phyloP scores from a whole-genome alignment of 2,797 vertebrate genomes.

The Silurus aristotelis region DNA sequence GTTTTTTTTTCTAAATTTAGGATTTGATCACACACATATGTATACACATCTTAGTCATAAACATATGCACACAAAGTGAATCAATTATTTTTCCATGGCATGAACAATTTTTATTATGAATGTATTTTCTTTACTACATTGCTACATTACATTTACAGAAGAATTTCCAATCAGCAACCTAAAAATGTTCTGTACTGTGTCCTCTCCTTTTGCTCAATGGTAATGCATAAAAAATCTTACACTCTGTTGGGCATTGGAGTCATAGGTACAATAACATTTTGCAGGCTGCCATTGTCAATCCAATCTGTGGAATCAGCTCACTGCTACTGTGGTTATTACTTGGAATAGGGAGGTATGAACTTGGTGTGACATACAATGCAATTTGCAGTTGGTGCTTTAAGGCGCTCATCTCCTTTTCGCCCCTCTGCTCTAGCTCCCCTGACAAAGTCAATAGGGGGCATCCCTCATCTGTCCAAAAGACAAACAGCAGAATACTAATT shows the following conservation, averaged over 20 bases:
- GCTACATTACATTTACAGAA: constrained; percentile 35
- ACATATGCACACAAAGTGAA: not conserved
- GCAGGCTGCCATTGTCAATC: constrained; percentile 81
- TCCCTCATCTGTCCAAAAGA: constrained; percentile 98
- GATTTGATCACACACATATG: too few relatives aligned
- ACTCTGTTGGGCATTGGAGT: constrained; percentile 84
- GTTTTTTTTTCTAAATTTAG: not conserved
- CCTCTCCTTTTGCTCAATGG: constrained; percentile 84
- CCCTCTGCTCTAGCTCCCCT: constrained; percentile 83
- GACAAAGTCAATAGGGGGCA: constrained; percentile 99
- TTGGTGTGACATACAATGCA: constrained; percentile 88
- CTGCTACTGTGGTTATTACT: constrained; percentile 85
- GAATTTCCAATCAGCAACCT: constrained; percentile 68
- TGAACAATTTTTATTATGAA: not conserved
- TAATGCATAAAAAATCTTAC: constrained; percentile 92
- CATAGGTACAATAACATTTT: constrained; percentile 82
- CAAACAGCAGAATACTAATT: constrained; percentile 95
- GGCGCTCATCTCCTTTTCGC: constrained; percentile 69
- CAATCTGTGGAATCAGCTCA: constrained; percentile 80
- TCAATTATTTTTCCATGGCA: too few relatives aligned
- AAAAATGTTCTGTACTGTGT: constrained; percentile 70
- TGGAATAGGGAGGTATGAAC: constrained; percentile 82
- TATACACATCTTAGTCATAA: too few relatives aligned
- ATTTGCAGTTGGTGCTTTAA: constrained; percentile 89
- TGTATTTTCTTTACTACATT: constrained; percentile 1